phyloP scores from a whole-genome alignment of 2,888 invertebrate genomes.

The Xylota sylvarum region DNA sequence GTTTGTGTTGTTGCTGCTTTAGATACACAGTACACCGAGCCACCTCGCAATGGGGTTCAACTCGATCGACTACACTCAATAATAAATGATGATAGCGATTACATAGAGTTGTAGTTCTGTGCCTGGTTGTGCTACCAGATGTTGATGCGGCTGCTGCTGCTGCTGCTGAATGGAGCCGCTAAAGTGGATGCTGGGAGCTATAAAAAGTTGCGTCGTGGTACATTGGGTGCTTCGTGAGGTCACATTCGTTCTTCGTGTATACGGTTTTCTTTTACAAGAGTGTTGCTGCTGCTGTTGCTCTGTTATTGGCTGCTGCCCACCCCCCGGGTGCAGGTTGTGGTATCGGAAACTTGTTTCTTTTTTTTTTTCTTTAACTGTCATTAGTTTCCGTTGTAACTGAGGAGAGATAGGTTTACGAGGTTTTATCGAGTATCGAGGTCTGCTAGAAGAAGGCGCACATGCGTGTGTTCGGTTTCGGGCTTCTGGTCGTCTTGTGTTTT shows the following conservation, averaged over 20 bases:
- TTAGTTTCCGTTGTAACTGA: conserved; percentile 72
- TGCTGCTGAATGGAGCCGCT: conserved; percentile 48
- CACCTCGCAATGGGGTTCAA: conserved; percentile 73
- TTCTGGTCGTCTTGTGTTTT: conserved; percentile 23
- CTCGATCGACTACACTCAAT: conserved; percentile 76
- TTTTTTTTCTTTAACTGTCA: conserved; percentile 66
- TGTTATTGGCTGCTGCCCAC: conserved; percentile 18
- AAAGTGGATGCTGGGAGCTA: conserved; percentile 58
- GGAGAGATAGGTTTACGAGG: conserved; percentile 64
- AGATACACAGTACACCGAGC: conserved; percentile 33
- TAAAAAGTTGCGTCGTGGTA: conserved; percentile 56
- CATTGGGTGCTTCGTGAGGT: conserved; percentile 74
- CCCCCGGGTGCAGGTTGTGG: conserved; percentile 22
- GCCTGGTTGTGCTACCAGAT: conserved; percentile 62
- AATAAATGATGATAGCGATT: conserved; percentile 76
- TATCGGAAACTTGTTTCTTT: conserved; percentile 68
- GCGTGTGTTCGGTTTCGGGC: conserved; percentile 47
- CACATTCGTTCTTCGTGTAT: conserved; percentile 68
- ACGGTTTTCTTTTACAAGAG: conserved; percentile 48
- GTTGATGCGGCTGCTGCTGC: conserved; percentile 56
- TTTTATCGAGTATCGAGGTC: conserved; percentile 30
- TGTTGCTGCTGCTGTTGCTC: conserved; percentile 51
- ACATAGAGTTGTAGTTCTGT: conserved; percentile 72
- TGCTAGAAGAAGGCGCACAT: conserved; percentile 39
- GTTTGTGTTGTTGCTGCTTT: conserved; percentile 26